Percentiles rank a stretch among this genome's conserved stretches.
These are phyloP conservation scores for Hemistola chrysoprasaria DNA, from an alignment of 2,888 invertebrate species.

Conservation along the genomic window DNA sequence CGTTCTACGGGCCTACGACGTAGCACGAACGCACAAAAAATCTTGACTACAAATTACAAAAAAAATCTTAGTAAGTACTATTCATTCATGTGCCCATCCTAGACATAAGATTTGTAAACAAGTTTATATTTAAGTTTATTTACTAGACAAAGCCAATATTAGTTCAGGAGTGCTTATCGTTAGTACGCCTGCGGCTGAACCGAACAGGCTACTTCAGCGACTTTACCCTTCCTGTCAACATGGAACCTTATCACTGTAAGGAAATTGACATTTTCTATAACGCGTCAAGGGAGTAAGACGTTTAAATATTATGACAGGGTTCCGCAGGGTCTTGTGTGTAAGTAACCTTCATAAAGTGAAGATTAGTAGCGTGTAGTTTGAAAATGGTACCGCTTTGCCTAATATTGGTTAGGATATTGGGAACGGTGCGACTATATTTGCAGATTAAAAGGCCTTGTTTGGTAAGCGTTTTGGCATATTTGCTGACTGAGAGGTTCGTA, in stretches of 20 bases:
- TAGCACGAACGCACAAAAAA: no score
- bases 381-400: not conserved
- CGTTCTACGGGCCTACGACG: no score
- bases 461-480: no score
- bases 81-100: no score
- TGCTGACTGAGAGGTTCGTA: no score
- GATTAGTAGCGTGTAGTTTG: constrained; percentile 12
- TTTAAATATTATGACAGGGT: constrained; percentile 1
- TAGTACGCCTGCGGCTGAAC: constrained; percentile 5
- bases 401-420: constrained; percentile 10
- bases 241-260: constrained; percentile 6
- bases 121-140: no score
- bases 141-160: constrained; percentile 7
- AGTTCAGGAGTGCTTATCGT: constrained; percentile 13
- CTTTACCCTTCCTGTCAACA: constrained; percentile 1
- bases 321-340: constrained; percentile 6
- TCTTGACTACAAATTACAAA: no score
- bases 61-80: no score
- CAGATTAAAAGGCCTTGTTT: not conserved
- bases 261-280: not conserved
- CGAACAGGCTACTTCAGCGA: constrained; percentile 11
- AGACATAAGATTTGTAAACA: no score
- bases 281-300: not conserved
- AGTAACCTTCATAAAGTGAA: constrained; percentile 13
- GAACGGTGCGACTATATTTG: constrained; percentile 1